phyloP scores from a whole-genome alignment of 2,797 vertebrate genomes.

The Esox masquinongy region DNA sequence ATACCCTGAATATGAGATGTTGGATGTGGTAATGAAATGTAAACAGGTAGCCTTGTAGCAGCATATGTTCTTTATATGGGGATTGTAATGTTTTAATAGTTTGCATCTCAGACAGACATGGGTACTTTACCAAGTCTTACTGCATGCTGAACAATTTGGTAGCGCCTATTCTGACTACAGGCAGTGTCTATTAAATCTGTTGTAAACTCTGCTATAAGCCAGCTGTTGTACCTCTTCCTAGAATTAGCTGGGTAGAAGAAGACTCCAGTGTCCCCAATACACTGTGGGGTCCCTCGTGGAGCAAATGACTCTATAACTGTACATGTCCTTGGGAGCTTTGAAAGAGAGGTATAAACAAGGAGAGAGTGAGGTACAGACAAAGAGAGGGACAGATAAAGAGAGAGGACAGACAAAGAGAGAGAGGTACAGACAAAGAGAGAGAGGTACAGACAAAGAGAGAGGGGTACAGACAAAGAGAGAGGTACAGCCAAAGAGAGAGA shows the following conservation, averaged over 20 bases:
- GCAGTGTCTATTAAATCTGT: not conserved
- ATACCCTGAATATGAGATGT: not conserved
- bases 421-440: not conserved
- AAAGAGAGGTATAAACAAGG: too few species aligned
- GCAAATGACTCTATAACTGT: slow-evolving; percentile 52
- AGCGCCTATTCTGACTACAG: not conserved
- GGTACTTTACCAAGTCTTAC: not conserved
- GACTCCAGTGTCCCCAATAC: slow-evolving; percentile 59
- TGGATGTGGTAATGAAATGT: not conserved
- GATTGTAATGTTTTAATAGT: not conserved
- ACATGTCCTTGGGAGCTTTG: slow-evolving; percentile 45
- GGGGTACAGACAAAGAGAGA: not conserved
- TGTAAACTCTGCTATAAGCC: not conserved
- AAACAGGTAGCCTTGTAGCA: not conserved
- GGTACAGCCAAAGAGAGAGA: not conserved
- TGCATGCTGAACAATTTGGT: not conserved
- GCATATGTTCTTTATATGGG: not conserved
- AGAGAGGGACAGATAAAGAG: too few species aligned
- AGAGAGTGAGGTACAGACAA: too few species aligned
- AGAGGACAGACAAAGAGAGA: too few species aligned
- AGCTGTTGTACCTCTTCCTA: slow-evolving; percentile 50
- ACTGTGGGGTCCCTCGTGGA: slow-evolving; percentile 53
- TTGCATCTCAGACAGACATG: not conserved
- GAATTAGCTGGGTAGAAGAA: slow-evolving; percentile 63
- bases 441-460: not conserved